These are phyloP conservation scores for Atta colombica DNA, from an alignment of 1,140 invertebrate genomes.

Conservation along the genomic window DNA sequence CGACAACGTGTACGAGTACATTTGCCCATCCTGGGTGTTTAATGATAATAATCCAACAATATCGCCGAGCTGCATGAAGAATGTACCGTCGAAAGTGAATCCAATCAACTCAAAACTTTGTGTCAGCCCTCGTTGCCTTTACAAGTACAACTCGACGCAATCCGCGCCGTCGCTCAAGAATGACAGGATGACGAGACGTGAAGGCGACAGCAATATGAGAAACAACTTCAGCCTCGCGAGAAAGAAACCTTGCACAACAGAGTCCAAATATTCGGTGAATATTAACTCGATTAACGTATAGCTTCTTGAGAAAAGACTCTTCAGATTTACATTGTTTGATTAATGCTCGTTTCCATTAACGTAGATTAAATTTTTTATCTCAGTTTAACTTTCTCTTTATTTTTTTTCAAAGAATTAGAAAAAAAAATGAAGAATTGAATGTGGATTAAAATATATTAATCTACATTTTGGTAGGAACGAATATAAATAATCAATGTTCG, in stretches of 20 bases:
- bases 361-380: too few relatives aligned
- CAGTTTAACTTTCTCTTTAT: too few relatives aligned
- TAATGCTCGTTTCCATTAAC: too few relatives aligned
- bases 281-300: background rate
- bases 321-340: background rate
- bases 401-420: too few relatives aligned
- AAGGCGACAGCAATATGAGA: background rate
- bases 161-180: slow-evolving; percentile 21
- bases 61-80: slow-evolving; percentile 13
- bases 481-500: too few relatives aligned
- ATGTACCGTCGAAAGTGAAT: slow-evolving; percentile 68
- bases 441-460: too few relatives aligned
- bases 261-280: slow-evolving; percentile 69
- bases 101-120: slow-evolving; percentile 78
- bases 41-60: slow-evolving; percentile 25
- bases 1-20: slow-evolving; percentile 82
- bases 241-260: slow-evolving; percentile 22
- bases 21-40: slow-evolving; percentile 75
- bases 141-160: slow-evolving; percentile 59
- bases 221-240: background rate
- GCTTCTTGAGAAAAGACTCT: background rate
- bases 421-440: too few relatives aligned
- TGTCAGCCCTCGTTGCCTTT: slow-evolving; percentile 67
- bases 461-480: too few relatives aligned
- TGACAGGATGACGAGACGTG: background rate